phyloP scores from a whole-genome alignment of 2,113 vertebrate species.

The Sigmodon hispidus region DNA sequence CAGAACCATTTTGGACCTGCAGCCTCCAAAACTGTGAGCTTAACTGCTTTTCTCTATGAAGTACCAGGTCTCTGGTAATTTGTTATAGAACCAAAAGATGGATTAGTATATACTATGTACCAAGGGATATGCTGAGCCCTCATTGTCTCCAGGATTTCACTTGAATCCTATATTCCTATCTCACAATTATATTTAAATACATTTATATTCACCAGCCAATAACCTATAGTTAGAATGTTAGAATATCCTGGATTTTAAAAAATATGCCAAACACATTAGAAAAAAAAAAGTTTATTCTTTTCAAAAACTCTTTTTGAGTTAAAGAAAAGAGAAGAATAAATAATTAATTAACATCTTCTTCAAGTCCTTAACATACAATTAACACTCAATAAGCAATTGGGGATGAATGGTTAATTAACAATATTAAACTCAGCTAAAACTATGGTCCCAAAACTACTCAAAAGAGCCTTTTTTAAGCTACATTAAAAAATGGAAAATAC shows the following conservation, averaged over 20 bases:
- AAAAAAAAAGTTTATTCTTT: neutral
- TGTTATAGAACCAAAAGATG: neutral
- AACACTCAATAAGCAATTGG: neutral
- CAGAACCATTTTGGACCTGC: neutral
- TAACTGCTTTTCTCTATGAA: neutral
- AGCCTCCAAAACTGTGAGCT: neutral
- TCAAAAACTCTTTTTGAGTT: slow-evolving; percentile 36
- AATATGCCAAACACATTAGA: neutral
- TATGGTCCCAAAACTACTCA: neutral
- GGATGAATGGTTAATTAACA: neutral
- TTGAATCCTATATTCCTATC: neutral
- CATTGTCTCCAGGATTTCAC: neutral
- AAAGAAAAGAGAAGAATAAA: neutral
- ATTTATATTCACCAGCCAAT: neutral
- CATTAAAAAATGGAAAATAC: slow-evolving; percentile 29
- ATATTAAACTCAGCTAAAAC: neutral
- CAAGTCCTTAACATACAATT: slow-evolving; percentile 3
- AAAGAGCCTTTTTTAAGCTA: neutral
- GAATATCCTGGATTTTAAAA: neutral
- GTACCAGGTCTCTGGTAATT: neutral
- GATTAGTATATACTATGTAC: neutral
- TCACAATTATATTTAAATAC: neutral
- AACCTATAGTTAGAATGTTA: neutral
- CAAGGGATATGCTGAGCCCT: neutral
- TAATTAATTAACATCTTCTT: neutral